These are phyloP conservation scores for Corythucha ciliata DNA, from an alignment of 2,888 invertebrate genomes.

Conservation along the genomic window DNA sequence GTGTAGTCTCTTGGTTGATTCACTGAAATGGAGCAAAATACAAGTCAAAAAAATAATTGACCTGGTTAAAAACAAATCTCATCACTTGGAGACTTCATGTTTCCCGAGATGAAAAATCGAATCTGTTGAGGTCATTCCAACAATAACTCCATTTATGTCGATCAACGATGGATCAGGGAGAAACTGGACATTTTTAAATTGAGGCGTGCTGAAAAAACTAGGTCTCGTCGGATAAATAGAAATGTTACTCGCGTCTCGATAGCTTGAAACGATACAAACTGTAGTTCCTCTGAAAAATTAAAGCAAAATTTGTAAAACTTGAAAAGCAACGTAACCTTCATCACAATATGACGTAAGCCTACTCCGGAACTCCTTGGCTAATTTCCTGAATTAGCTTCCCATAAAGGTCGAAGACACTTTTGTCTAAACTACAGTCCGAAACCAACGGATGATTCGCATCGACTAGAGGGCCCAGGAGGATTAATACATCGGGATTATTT, in stretches of 20 bases:
- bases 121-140: constrained; percentile 76
- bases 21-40: constrained; percentile 13
- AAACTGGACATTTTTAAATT: constrained; percentile 49
- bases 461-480: constrained; percentile 78
- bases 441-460: constrained; percentile 59
- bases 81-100: constrained; percentile 65
- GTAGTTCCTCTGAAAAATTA: no score
- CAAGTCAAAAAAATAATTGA: not conserved
- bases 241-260: constrained; percentile 67
- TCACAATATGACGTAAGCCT: no score
- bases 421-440: no score
- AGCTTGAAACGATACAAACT: constrained; percentile 67
- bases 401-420: no score
- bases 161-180: constrained; percentile 75
- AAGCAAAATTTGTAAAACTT: no score
- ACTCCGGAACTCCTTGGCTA: no score
- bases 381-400: no score
- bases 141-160: constrained; percentile 61
- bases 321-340: no score
- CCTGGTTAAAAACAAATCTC: constrained; percentile 34
- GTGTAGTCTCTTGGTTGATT: constrained; percentile 55
- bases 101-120: constrained; percentile 70
- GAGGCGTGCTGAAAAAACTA: constrained; percentile 43
- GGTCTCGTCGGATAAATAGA: constrained; percentile 78
- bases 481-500: constrained; percentile 65